Conservation (phyloP, 2,888 invertebrate species). For the Galeruca laticollis region DNA sequence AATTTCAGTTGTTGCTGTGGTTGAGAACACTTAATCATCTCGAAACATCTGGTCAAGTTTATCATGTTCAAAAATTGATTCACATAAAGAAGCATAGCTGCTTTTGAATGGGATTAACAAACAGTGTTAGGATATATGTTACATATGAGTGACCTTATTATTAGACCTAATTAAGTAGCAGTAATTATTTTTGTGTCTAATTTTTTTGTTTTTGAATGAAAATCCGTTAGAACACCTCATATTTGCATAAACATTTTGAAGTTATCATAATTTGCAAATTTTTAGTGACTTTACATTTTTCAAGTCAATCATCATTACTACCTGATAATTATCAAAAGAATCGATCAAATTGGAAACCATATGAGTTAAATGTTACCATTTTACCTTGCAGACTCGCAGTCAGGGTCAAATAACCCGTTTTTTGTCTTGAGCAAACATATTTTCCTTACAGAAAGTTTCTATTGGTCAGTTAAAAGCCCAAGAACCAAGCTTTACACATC, state of each 20-base stretch:
- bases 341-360: slow-evolving; percentile 6
- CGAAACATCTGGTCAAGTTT: too few species aligned
- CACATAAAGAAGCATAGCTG: too few species aligned
- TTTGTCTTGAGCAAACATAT: neutral
- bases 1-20: too few species aligned
- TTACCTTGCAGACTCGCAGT: neutral
- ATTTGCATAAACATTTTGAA: neutral
- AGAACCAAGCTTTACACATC: slow-evolving; percentile 14
- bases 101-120: too few species aligned
- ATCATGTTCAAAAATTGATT: too few species aligned
- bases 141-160: too few species aligned
- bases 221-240: too few species aligned
- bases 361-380: neutral
- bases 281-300: neutral
- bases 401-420: slow-evolving; percentile 20
- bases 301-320: neutral
- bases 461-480: neutral
- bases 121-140: too few species aligned
- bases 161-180: too few species aligned
- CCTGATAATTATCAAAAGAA: neutral
- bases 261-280: neutral
- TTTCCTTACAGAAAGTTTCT: slow-evolving; percentile 23
- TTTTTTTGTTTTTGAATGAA: too few species aligned
- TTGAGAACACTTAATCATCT: too few species aligned
- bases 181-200: too few species aligned